Evolutionary conservation across 2,113 vertebrate genomes (phyloP).

Genomic region (Oncorhynchus mykiss): DNA sequence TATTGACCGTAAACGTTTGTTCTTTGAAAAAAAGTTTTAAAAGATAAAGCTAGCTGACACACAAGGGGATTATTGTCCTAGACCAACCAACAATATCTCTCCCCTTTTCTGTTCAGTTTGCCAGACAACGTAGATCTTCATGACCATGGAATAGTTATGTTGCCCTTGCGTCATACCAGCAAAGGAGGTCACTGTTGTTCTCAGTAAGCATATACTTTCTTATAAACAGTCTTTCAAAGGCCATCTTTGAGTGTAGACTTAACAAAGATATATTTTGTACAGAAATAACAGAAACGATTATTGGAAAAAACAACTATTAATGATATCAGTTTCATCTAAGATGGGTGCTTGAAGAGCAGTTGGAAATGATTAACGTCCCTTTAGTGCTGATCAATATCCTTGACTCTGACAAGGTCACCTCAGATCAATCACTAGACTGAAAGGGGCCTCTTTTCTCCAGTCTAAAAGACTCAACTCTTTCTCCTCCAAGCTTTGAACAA

Average conservation of each 20-base stretch:
- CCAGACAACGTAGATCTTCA: background rate
- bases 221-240: background rate
- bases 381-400: constrained; percentile 59
- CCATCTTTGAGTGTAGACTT: background rate
- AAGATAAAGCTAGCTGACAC: background rate
- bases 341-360: constrained; percentile 45
- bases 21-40: constrained; percentile 16
- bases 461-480: constrained; percentile 24
- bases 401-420: constrained; percentile 53
- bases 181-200: constrained; percentile 65
- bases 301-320: constrained; percentile 10
- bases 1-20: background rate
- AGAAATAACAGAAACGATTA: background rate
- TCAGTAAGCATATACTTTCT: background rate
- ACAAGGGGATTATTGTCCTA: constrained; percentile 12
- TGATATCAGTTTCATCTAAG: constrained; percentile 38
- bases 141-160: background rate
- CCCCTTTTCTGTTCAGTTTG: background rate
- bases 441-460: constrained; percentile 25
- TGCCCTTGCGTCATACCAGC: constrained; percentile 50
- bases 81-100: too few relatives aligned
- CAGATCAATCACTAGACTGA: constrained; percentile 57
- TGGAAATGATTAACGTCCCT: constrained; percentile 52
- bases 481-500: constrained; percentile 22
- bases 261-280: background rate